Evolutionary conservation across 2,888 invertebrate species (phyloP).

Genomic region (Tipula lateralis): DNA sequence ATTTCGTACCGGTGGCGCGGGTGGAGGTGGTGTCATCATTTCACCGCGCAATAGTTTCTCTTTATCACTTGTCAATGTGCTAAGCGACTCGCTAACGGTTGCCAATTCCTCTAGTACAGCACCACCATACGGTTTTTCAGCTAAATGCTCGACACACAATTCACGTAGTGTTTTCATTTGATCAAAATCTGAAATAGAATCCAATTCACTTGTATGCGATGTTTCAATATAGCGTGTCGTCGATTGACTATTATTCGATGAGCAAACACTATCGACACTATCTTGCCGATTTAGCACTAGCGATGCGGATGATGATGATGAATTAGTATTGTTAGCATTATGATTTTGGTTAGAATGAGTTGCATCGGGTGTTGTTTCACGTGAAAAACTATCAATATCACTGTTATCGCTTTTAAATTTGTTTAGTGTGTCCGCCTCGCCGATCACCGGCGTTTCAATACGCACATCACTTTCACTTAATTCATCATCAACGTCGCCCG

Average conservation of each 20-base stretch:
- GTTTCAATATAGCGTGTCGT: conserved; percentile 61
- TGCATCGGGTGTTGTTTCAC: conserved; percentile 25
- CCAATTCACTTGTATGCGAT: conserved; percentile 35
- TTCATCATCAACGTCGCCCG: conserved; percentile 50
- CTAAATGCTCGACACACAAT: conserved; percentile 60
- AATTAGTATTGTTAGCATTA: not conserved
- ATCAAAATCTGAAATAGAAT: conserved; percentile 37
- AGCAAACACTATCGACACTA: conserved; percentile 59
- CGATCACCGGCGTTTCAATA: conserved; percentile 39
- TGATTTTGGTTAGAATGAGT: conserved; percentile 31
- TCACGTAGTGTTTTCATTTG: conserved; percentile 53
- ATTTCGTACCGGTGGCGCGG: conserved; percentile 46
- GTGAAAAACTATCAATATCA: conserved; percentile 31
- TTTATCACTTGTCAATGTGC: conserved; percentile 34
- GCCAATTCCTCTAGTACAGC: conserved; percentile 65
- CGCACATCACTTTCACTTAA: conserved; percentile 45
- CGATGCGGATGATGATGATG: conserved; percentile 3
- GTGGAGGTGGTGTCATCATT: conserved; percentile 42
- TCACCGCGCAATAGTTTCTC: conserved; percentile 27
- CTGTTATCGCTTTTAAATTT: conserved; percentile 30
- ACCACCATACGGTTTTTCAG: conserved; percentile 63
- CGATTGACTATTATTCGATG: conserved; percentile 52
- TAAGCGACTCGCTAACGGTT: conserved; percentile 54
- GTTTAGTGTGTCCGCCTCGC: conserved; percentile 36
- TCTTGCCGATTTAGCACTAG: conserved; percentile 50